phyloP scores from a whole-genome alignment of 1,140 invertebrate genomes.

The Danaus plexippus region DNA sequence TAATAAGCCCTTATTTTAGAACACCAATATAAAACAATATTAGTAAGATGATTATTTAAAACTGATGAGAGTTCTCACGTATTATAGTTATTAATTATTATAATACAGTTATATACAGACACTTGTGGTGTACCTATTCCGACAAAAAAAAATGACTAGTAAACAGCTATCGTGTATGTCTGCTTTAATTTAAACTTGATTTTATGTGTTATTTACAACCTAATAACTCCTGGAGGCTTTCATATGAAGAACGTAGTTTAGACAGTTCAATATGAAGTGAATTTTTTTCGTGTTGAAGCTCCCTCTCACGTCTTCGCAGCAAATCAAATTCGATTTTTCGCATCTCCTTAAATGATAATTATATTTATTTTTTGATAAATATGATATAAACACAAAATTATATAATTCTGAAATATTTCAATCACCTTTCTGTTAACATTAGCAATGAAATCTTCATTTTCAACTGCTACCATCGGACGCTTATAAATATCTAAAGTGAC shows the following conservation, averaged over 20 bases:
- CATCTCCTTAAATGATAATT: constrained; percentile 43
- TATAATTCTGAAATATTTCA: background rate
- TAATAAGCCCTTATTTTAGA: no score
- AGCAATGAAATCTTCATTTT: constrained; percentile 63
- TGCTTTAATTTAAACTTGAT: no score
- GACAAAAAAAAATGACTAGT: no score
- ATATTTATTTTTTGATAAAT: no score
- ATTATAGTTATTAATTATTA: no score
- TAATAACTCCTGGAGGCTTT: constrained; percentile 39
- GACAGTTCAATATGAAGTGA: constrained; percentile 42
- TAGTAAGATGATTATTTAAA: no score
- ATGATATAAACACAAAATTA: background rate
- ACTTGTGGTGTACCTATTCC: no score
- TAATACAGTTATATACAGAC: no score
- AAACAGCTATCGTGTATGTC: no score
- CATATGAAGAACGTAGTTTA: constrained; percentile 39
- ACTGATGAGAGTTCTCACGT: no score
- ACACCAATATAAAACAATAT: no score
- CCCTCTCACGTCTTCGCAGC: constrained; percentile 35
- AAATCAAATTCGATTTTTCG: constrained; percentile 44
- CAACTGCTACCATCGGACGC: constrained; percentile 48
- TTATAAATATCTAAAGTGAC: constrained; percentile 50
- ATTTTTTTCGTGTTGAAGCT: constrained; percentile 41
- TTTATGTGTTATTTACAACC: constrained; percentile 20
- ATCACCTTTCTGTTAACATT: constrained; percentile 58